phyloP scores from a whole-genome alignment of 2,797 vertebrate species.

The Melanotaenia trifasciata region DNA sequence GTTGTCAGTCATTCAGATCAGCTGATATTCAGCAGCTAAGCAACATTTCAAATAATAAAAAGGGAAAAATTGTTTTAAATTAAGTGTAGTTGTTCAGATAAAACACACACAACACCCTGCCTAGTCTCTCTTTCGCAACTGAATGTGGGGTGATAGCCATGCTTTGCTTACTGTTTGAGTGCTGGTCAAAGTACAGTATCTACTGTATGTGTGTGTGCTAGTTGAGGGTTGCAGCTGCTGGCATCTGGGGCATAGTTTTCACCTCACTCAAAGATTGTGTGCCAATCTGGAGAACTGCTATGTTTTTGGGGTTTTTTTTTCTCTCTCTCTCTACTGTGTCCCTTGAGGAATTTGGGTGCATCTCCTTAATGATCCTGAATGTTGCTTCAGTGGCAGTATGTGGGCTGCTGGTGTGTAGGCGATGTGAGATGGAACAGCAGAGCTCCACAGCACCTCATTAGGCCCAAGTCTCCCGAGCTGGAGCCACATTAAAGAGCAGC shows the following conservation, averaged over 20 bases:
- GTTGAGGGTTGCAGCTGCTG: constrained; percentile 37
- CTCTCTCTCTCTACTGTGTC: constrained; percentile 27
- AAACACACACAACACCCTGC: not conserved
- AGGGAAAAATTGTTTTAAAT: not conserved
- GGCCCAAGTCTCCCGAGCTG: constrained; percentile 86
- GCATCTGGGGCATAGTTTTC: constrained; percentile 38
- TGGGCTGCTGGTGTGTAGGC: constrained; percentile 70
- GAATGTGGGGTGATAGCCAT: constrained; percentile 23
- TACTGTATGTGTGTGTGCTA: not conserved
- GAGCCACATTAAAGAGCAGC: constrained; percentile 90
- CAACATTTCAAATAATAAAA: not conserved
- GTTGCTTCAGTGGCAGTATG: constrained; percentile 62
- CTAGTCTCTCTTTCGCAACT: not conserved
- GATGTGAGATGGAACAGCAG: constrained; percentile 61
- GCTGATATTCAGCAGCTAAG: not conserved
- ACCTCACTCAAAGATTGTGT: constrained; percentile 56
- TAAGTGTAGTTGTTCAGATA: not conserved
- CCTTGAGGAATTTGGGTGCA: constrained; percentile 71
- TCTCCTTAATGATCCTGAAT: constrained; percentile 78
- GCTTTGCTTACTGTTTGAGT: constrained; percentile 23
- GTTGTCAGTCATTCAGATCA: not conserved
- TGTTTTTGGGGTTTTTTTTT: not conserved
- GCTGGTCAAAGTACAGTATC: constrained; percentile 30
- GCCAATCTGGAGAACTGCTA: constrained; percentile 43
- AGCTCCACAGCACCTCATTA: constrained; percentile 88